A percentile compares a stretch with the other conserved stretches of the same genome.
phyloP scores from a whole-genome alignment of 2,113 vertebrate species.

The Aspiorhynchus laticeps region DNA sequence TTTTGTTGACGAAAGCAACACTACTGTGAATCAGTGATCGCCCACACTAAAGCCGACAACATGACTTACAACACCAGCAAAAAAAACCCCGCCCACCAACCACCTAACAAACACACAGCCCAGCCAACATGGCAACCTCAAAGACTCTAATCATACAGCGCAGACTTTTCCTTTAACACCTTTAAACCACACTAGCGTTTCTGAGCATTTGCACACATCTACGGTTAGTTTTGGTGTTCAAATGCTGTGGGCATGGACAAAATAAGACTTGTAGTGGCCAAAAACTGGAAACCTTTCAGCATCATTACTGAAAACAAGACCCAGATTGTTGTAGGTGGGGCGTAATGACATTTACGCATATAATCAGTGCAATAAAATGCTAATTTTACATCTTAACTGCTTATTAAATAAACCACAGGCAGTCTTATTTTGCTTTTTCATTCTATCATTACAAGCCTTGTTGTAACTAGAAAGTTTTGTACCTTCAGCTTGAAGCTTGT shows the following conservation, averaged over 20 bases:
- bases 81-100: slow-evolving; percentile 45
- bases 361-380: neutral
- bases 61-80: neutral
- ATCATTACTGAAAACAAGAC: neutral
- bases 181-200: slow-evolving; percentile 12
- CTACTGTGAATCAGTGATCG: slow-evolving; percentile 56
- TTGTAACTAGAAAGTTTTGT: neutral
- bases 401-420: neutral
- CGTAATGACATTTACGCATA: neutral
- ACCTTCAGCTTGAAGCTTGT: slow-evolving; percentile 16
- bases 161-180: slow-evolving; percentile 57
- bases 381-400: neutral
- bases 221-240: neutral
- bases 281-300: neutral
- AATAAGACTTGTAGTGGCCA: neutral
- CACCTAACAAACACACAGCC: slow-evolving; percentile 21
- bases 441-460: neutral
- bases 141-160: slow-evolving; percentile 43
- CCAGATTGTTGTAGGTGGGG: slow-evolving; percentile 3
- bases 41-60: slow-evolving; percentile 16
- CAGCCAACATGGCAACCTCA: slow-evolving; percentile 19
- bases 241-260: neutral
- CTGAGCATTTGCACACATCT: neutral
- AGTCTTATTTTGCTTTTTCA: neutral
- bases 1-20: no score